Base-by-base conservation (phyloP, 2,797 vertebrate genomes). In the Setipinna tenuifilis region DNA sequence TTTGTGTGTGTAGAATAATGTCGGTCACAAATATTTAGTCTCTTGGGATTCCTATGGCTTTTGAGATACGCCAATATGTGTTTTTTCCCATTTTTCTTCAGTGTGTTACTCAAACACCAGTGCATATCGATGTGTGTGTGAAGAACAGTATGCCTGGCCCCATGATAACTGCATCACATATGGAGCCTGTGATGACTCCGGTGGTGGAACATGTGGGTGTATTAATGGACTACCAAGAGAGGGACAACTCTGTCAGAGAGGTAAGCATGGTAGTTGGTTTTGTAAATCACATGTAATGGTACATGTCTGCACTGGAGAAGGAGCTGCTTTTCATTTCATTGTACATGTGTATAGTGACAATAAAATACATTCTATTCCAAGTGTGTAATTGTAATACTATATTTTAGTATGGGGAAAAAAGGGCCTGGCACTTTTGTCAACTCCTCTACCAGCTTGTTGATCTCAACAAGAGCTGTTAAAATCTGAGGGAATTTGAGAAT, bases 131-230 rank as follows among this genome's bases (percentile, higher is more conserved):
- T 98, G 97, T 86, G 91, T 83, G 82, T 98, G 97, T 87, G 96
- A 96, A 88, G 82, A 90, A 23, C 93, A 93, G 25, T 96, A 94
- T 5, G 85, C 41, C 50, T 97, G 97, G 96, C 93, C 96, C 0
- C 84, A 65, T 21, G 68, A n/a, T 0, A 87, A 57, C 54, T 97
- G 96, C 44, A 4, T 31, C 1, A 83, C 78, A 3, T 92, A 93
- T 7, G 87, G 89, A n/a, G 31, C 87, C 14, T 95, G 93, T 88
- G 86, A 90, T 46, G 87, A 85, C 21, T 59, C 88, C 16, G 14
- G 6, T 0, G 14, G 57, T 1, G 71, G 86, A 21, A 46, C 83
- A 0, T 97, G 97, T 68, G 54, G 81, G 41, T 97, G 95, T 82
- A 86, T 90, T 82, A 95, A 85, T 65, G 62, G 78, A 41, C 31